phyloP scores from a whole-genome alignment of 2,797 vertebrate species.

The Gymnocypris eckloni region DNA sequence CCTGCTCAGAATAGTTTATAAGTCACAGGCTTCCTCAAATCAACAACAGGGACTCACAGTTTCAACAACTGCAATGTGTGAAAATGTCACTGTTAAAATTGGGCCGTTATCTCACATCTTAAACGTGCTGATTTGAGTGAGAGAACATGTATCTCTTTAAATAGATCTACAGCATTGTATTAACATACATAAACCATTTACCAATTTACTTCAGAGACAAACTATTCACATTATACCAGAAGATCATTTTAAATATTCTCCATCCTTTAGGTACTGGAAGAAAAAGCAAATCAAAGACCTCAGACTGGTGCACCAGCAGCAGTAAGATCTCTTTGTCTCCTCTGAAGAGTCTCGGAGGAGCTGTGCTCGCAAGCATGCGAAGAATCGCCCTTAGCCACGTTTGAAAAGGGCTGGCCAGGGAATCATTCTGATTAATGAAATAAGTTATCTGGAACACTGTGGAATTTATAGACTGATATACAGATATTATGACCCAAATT shows the following conservation, averaged over 20 bases:
- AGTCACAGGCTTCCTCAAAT: neutral
- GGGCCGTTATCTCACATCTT: neutral
- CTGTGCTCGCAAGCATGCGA: slow-evolving; percentile 53
- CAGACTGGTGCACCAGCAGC: slow-evolving; percentile 36
- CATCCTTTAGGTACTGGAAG: neutral
- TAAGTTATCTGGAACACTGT: slow-evolving; percentile 77
- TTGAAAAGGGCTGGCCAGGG: slow-evolving; percentile 68
- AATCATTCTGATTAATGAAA: slow-evolving; percentile 79
- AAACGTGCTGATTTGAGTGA: slow-evolving; percentile 6
- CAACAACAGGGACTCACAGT: slow-evolving; percentile 12
- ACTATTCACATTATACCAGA: neutral
- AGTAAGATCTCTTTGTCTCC: slow-evolving; percentile 53
- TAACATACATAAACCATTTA: neutral
- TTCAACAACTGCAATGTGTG: slow-evolving; percentile 32
- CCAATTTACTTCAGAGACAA: neutral
- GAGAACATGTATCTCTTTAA: neutral
- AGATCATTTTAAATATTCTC: slow-evolving; percentile 1
- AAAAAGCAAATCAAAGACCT: slow-evolving; percentile 43
- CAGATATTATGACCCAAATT: slow-evolving; percentile 83
- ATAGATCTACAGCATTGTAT: slow-evolving; percentile 1
- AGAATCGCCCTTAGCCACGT: slow-evolving; percentile 68
- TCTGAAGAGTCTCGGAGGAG: slow-evolving; percentile 28
- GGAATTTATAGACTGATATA: slow-evolving; percentile 82
- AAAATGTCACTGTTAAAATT: slow-evolving; percentile 40
- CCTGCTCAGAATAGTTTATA: neutral